Evolutionary conservation across 1,140 invertebrate species (phyloP).

Genomic region (Dreissena polymorpha): DNA sequence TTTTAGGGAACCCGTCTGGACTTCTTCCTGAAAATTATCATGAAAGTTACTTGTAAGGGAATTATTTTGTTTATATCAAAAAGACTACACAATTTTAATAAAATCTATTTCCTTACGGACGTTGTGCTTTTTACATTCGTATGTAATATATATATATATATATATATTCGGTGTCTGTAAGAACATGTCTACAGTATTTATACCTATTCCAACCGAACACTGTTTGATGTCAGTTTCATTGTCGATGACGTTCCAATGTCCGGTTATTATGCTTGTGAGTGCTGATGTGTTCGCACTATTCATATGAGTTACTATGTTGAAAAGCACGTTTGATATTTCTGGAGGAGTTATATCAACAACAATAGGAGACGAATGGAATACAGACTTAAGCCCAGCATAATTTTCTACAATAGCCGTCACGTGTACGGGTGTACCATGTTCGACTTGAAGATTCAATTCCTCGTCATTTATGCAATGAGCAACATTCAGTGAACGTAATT

Average conservation of each 20-base stretch:
- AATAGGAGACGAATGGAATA: slow-evolving; percentile 37
- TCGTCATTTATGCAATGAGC: slow-evolving; percentile 26
- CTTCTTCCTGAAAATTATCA: no score
- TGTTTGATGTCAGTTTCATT: slow-evolving; percentile 39
- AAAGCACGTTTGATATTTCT: background rate
- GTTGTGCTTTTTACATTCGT: no score
- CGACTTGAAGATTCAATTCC: slow-evolving; percentile 15
- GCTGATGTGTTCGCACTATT: background rate
- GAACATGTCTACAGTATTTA: no score
- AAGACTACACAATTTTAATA: no score
- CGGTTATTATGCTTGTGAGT: background rate
- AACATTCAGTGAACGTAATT: slow-evolving; percentile 30
- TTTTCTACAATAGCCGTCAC: slow-evolving; percentile 49
- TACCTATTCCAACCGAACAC: slow-evolving; percentile 42
- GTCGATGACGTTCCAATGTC: slow-evolving; percentile 37
- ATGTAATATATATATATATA: no score
- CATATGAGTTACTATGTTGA: slow-evolving; percentile 13
- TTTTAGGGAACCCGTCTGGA: no score
- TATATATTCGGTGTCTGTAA: no score
- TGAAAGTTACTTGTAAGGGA: no score
- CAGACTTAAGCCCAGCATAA: slow-evolving; percentile 37
- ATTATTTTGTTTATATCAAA: no score
- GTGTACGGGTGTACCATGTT: slow-evolving; percentile 41
- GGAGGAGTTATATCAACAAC: slow-evolving; percentile 51
- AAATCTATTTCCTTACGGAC: no score